Base-by-base conservation (phyloP, 2,888 invertebrate species). In the Drosophila putrida region DNA sequence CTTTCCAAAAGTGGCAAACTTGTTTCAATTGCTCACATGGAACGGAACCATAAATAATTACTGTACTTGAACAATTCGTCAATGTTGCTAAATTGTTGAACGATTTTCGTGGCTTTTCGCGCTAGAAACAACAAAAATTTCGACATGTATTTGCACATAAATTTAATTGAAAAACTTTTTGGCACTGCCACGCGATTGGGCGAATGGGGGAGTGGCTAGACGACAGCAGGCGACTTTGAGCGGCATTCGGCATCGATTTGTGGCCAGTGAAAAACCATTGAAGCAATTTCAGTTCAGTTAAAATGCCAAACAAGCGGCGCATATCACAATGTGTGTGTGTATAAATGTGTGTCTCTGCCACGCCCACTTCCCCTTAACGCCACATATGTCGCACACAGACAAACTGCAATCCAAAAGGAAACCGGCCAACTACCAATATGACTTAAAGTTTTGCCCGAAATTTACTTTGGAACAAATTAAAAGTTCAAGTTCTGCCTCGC, bases 401-500 rank as follows among this genome's bases (percentile, higher is more conserved):
- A 13, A 68, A 15, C 28, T 33, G 39, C 25, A 50, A 39, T 49
- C 39, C 49, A 41, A 41, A 6, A 33, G 41, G 20, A 54, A 64
- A 61, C 28, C 54, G 53, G 53, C 65, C 67, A 69, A 58, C 83
- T 78, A 76, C 71, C 75, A 70, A 71, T 79, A 77, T 74, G 80
- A 77, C 75, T 82, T 82, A 63, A 80, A 86, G 80, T 80, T 78
- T 73, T 70, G 67, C 65, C 73, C 47, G 60, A 86, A 86, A 80
- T 84, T 84, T 82, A 82, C 82, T 86, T 84, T 80, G 67, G 75
- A 80, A 82, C 82, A 84, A 87, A 84, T 86, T 86, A 78, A 84
- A 84, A 84, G 84, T 86, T 85, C 78, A 77, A 80, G 68, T 84
- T 74, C 62, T 67, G 70, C 70, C 75, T 78, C 66, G 71, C 35